Evolutionary conservation across 2,797 vertebrate genomes (phyloP), one percentile per base, ranked within the genome.

Genomic region (Meriones psammophilus): DNA sequence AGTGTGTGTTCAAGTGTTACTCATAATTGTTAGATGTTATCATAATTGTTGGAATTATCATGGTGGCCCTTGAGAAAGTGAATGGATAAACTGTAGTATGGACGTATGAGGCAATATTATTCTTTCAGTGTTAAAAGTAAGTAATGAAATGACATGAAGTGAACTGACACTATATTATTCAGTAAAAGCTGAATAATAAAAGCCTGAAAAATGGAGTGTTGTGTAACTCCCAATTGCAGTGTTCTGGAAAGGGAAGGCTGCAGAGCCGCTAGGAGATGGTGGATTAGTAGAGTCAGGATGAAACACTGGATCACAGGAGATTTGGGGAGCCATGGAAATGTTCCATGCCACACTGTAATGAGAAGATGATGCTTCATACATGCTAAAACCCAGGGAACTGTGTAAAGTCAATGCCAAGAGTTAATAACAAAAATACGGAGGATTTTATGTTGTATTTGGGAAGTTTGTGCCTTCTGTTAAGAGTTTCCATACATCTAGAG

Each of bases 141-240:
- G 42, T 14, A 69, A 14, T 5, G 20, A 54, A 84, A 58, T 89
- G 15, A 60, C 6, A 9, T 8, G 7, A 33, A 81, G 33, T 74
- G 85, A 42, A n/a, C 18, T 54, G 69, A 76, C 8, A 56, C 18
- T 12, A 13, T 36, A 22, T 80, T 26, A 60, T 12, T 69, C 28
- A 80, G 58, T 15, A 62, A 92, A 89, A 73, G 36, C 68, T 85
- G 13, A n/a, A n/a, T n/a, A n/a, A n/a, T n/a, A n/a, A n/a, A n/a
- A 77, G 36, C n/a, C 56, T 77, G 30, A 66, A 95, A 90, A 46
- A 1, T 4, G n/a, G 5, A 9, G 33, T 58, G 8, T 28, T 69
- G 0, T 24, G 2, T 79, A 17, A 91, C 28, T 85, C 24, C 22
- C 26, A 54, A 10, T 58, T 17, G 15, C 30, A 46, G 15, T 4